These are phyloP conservation scores for Circaetus cinerascens DNA, from an alignment of 2,113 vertebrate species.

Conservation along the genomic window DNA sequence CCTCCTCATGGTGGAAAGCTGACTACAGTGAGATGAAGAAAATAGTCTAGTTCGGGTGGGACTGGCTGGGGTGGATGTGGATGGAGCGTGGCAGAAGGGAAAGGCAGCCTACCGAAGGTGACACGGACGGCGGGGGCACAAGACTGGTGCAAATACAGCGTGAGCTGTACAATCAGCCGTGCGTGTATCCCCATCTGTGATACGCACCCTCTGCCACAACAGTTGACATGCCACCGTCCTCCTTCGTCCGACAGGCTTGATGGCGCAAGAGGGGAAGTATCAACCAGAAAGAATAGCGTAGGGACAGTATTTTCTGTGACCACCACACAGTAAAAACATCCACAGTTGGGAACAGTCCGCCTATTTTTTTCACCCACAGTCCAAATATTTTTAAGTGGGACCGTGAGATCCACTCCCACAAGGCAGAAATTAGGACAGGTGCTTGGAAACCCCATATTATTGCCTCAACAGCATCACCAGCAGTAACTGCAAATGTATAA, in stretches of 20 bases:
- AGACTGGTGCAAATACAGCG: neutral
- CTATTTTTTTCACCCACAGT: neutral
- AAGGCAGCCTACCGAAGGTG: neutral
- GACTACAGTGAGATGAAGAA: neutral
- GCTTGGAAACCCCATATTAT: neutral
- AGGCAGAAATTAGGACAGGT: neutral
- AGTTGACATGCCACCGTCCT: neutral
- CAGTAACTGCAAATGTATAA: neutral
- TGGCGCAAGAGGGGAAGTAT: neutral
- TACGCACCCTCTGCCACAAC: neutral
- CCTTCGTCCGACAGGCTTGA: neutral
- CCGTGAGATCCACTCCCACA: slow-evolving; percentile 3
- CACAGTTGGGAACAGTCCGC: neutral
- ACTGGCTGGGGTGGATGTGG: neutral
- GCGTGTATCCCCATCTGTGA: neutral
- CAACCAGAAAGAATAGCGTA: neutral
- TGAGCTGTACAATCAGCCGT: neutral
- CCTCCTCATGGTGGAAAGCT: neutral
- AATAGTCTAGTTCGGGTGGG: neutral
- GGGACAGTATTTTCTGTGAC: neutral
- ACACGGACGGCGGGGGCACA: neutral
- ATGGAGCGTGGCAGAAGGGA: neutral
- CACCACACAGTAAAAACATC: neutral
- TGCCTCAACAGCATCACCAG: neutral
- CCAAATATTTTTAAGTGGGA: slow-evolving; percentile 30